Base-by-base conservation (phyloP, 92 coral and sea anemone genomes). In the Diadumene lineata region DNA sequence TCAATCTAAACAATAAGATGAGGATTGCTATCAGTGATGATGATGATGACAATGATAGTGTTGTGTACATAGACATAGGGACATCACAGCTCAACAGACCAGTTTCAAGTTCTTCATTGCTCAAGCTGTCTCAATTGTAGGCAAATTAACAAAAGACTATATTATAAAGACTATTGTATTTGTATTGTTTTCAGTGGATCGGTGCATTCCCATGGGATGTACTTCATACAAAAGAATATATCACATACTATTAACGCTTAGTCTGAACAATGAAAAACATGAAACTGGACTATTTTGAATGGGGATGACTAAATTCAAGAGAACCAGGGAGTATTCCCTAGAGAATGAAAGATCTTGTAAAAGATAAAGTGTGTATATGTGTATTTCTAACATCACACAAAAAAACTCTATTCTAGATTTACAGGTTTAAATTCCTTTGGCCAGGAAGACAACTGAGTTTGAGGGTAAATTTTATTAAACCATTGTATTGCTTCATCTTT, bases 341-440 rank as follows among this genome's bases (percentile, higher is more conserved):
- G 23, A 17, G 22, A 30, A 10, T 23, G 30, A 2, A 3, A 22
- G 16, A 11, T 9, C 11, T 55, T n/a, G 22, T 55, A 6, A n/a
- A n/a, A 55, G 23, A 8, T 25, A 44, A 13, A 38, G 48, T 38
- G 48, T 4, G 48, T 38, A 13, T 4, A 13, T 38, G 48, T 9
- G 58, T 53, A 23, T 21, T 8, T 44, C 61, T 58, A 58, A 1
- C 64, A 3, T 15, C 18, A 16, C n/a, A 53, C n/a, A 21, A 15
- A 58, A 8, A 58, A 58, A 9, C 64, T 9, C 3, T 22, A 55
- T 55, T n/a, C 7, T 22, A 7, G 4, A 53, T 93, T 80, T 82
- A 96, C 99, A 13, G 99, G 99, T 76, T 87, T 89, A 57, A 83
- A 96, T 50, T 96, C 99, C 71, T 84, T 64, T 15, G 99, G 99